Base-by-base conservation (phyloP, 2,113 vertebrate genomes). In the Symphodus melops region DNA sequence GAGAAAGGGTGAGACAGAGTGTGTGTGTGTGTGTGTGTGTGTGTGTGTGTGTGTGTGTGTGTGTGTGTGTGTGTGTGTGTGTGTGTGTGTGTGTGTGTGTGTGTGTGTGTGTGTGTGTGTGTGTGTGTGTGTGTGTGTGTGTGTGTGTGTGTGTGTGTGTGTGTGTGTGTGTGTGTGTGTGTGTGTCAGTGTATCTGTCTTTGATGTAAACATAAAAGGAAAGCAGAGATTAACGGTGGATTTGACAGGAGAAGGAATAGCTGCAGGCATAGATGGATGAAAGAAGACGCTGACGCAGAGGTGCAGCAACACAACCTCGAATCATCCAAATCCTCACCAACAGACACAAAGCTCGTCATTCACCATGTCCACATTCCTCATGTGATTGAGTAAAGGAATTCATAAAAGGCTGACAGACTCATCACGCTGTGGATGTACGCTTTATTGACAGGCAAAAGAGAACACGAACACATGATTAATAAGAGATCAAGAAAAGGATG, bases 1-100 rank as follows among this genome's bases (percentile, higher is more conserved):
- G 91, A 94, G 77, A 92, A 90, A 91, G 84, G 92, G 93, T 94
- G 82, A 92, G 92, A 49, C 5, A 9, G 51, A 0, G 28, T 65
- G 44, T 28, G 54, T 42, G 61, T 36, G 68, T 59, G 67, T 54
- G 72, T 61, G 19, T 49, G 21, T 59, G 3, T 54, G 48, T 53
- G 41, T 42, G 51, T n/a, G 48, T 28, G 57, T 62, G 39, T 52
- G 33, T 28, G 53, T 39, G 61, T 23, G 37, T 42, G 10, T 66
- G 0, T 17, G 62, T 58, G n/a, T 59, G 3, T 54, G 48, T 53
- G 41, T 42, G 51, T n/a, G 48, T 28, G 57, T 62, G 39, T 52
- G 33, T 28, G 53, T 39, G 61, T 23, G 37, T 42, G 10, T 66
- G 0, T 17, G 62, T 58, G n/a, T n/a, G n/a, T n/a, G n/a, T 37